Evolutionary conservation across 1,140 invertebrate species (phyloP).

Genomic region (Babylonia areolata): DNA sequence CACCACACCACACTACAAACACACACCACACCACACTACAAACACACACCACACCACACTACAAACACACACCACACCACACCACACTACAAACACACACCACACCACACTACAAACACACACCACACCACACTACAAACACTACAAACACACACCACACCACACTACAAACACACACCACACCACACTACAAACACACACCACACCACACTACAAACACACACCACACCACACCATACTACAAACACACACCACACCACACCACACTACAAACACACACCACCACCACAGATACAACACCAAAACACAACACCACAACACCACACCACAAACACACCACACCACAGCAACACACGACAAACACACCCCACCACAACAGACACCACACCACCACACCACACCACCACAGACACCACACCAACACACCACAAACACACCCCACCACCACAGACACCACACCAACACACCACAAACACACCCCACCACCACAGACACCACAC

Average conservation of each 20-base stretch:
- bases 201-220: too few species aligned
- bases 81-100: not conserved
- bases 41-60: too few species aligned
- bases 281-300: too few species aligned
- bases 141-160: constrained; percentile 19
- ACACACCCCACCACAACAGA: not conserved
- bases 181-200: too few species aligned
- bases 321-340: too few species aligned
- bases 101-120: too few species aligned
- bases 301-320: too few species aligned
- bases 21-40: not conserved
- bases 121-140: not conserved
- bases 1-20: too few species aligned
- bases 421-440: constrained; percentile 5
- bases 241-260: not conserved
- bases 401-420: not conserved
- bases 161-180: constrained; percentile 3
- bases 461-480: not conserved
- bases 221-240: not conserved
- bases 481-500: not conserved
- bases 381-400: too few species aligned
- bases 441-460: too few species aligned
- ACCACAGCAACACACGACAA: too few species aligned
- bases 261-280: not conserved
- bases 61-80: too few species aligned